Evolutionary conservation across 1,140 invertebrate species (phyloP), one percentile per base, ranked within the genome.

Genomic region (Theocolax elegans): DNA sequence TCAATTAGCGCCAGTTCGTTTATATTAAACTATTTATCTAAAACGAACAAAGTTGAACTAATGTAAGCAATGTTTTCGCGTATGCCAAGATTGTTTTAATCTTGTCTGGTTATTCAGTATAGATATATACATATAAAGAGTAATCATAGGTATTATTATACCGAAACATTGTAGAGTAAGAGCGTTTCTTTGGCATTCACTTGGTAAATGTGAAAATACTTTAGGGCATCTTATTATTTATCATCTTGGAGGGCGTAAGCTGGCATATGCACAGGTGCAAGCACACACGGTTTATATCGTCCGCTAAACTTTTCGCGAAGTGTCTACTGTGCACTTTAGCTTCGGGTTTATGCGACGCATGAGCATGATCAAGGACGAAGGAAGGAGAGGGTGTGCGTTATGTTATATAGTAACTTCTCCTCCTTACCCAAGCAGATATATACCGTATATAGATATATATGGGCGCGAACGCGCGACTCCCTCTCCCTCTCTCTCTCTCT

Each of bases 231-330:
- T 63, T 56, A 63, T 69, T 69, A 69, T 69, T 69, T 69, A 69
- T 69, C 59, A 21, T 17, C 29, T n/a, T 8, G 44, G 9, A 35
- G 8, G 56, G 44, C 54, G 38, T 3, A n/a, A 48, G 29, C 54
- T 10, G 21, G 58, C 58, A 27, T 56, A 53, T 31, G 40, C 48
- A 40, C 67, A 70, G 67, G 67, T 69, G 67, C 48, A 9, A 12
- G 56, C 48, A 19, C 49, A 27, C 40, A 29, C 60, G 60, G 59
- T 64, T 58, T 65, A 69, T 65, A 60, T 68, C 72, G 66, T 64
- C 51, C 49, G 72, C 40, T 40, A 76, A 80, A 80, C 78, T 80
- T 80, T 77, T 69, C 12, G 72, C 53, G 66, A 80, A 79, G 76
- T 76, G 73, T 77, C 72, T 76, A 75, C 75, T 72, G 71, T 68